Evolutionary conservation across 2,113 vertebrate genomes (phyloP).

Genomic region (Prinia subflava): DNA sequence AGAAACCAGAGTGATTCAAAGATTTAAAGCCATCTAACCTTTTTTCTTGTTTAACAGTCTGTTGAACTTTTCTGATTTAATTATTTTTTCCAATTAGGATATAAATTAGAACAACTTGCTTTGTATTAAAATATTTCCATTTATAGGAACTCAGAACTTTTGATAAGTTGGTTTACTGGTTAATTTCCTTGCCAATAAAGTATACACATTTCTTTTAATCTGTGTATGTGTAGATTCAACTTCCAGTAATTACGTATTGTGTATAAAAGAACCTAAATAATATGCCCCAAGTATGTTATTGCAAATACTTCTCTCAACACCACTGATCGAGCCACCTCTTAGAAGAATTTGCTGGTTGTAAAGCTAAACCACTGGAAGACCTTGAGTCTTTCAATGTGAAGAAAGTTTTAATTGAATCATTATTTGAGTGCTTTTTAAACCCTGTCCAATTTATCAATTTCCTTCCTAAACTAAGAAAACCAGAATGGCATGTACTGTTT

Average conservation of each 20-base stretch:
- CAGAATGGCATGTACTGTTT: neutral
- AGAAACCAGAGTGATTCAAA: neutral
- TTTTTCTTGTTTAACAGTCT: neutral
- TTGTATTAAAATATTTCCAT: neutral
- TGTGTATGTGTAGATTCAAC: neutral
- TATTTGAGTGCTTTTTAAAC: neutral
- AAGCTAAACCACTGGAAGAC: neutral
- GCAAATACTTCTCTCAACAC: neutral
- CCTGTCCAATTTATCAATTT: neutral
- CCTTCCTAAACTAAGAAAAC: neutral
- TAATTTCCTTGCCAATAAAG: neutral
- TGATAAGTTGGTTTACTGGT: neutral
- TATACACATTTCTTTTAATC: neutral
- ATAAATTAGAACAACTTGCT: neutral
- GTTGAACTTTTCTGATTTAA: neutral
- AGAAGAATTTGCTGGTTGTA: neutral
- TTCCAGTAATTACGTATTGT: neutral
- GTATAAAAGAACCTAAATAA: neutral
- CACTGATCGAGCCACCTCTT: neutral
- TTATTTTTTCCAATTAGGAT: neutral
- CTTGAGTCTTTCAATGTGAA: neutral
- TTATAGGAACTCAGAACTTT: neutral
- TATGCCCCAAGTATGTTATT: neutral
- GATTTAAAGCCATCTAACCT: neutral
- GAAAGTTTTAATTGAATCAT: neutral